These are phyloP conservation scores for Acrobasis consociella DNA, from an alignment of 2,888 invertebrate species.

Conservation along the genomic window DNA sequence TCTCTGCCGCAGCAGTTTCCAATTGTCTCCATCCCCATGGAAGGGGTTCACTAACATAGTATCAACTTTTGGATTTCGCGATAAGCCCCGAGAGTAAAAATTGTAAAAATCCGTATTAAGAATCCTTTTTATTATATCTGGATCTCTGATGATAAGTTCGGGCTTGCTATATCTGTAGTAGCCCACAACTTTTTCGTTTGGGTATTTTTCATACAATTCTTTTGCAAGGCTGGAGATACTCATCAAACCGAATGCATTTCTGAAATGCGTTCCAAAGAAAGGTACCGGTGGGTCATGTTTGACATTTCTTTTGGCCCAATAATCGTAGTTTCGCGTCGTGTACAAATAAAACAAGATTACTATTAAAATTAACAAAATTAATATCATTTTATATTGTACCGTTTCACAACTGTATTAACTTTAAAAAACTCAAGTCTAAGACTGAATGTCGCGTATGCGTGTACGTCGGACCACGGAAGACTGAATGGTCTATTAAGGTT, in stretches of 20 bases:
- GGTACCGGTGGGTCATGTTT: slow-evolving; percentile 64
- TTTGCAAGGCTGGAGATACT: slow-evolving; percentile 64
- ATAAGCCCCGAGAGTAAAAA: slow-evolving; percentile 63
- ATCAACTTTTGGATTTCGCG: slow-evolving; percentile 61
- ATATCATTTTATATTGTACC: no score
- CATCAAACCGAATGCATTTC: slow-evolving; percentile 54
- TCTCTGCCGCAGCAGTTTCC: slow-evolving; percentile 67
- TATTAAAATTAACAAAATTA: background rate
- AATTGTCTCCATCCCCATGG: slow-evolving; percentile 68
- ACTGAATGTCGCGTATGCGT: no score
- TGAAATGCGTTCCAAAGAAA: slow-evolving; percentile 58
- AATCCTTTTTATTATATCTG: slow-evolving; percentile 63
- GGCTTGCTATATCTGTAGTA: slow-evolving; percentile 58
- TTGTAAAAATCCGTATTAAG: slow-evolving; percentile 61
- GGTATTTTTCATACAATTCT: slow-evolving; percentile 59
- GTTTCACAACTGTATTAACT: no score
- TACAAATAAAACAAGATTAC: slow-evolving; percentile 52
- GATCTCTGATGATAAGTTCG: slow-evolving; percentile 67
- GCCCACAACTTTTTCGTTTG: slow-evolving; percentile 67
- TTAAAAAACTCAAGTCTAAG: no score
- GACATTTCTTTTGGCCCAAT: slow-evolving; percentile 64
- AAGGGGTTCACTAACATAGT: slow-evolving; percentile 67
- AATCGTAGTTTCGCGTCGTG: slow-evolving; percentile 57
- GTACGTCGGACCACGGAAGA: no score
- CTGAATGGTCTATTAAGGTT: no score